A percentile compares a stretch with the other conserved stretches of the same genome.
Conservation (phyloP, 23 tunicate genomes). For the Pegea sp. region DNA sequence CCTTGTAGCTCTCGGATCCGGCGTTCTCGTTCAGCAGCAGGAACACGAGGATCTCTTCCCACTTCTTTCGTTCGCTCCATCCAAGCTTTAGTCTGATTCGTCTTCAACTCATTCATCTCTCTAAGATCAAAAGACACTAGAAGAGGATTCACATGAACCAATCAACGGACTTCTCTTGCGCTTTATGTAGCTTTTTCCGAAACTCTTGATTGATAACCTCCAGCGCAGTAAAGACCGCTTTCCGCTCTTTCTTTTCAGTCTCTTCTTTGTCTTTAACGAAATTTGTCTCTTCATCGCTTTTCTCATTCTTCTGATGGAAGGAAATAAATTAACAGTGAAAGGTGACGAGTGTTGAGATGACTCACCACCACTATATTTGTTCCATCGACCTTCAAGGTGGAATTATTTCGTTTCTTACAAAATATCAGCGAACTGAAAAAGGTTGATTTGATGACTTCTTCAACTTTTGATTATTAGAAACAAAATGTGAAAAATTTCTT, state of each 20-base stretch:
- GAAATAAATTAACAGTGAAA: no score
- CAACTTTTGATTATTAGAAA: no score
- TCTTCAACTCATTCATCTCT: conserved; percentile 39
- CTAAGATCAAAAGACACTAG: conserved; percentile 5
- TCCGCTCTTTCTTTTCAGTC: conserved; percentile 2
- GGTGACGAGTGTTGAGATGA: no score
- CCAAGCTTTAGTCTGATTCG: conserved; percentile 41
- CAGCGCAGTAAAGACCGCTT: conserved; percentile 11
- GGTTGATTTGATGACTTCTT: no score
- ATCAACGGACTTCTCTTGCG: conserved; percentile 31
- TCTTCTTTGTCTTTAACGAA: no score
- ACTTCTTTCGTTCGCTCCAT: conserved; percentile 34
- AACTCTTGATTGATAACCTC: conserved; percentile 15
- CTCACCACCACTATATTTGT: no score
- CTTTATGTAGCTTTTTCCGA: conserved; percentile 7
- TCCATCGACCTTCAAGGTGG: no score
- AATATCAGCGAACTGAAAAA: no score
- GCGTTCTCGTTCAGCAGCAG: conserved; percentile 40
- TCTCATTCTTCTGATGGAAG: no score
- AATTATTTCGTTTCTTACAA: no score
- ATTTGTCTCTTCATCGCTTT: no score
- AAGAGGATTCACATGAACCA: not conserved
- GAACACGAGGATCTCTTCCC: conserved; percentile 16
- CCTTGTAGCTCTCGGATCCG: conserved; percentile 44
- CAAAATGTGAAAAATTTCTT: no score